phyloP scores from a whole-genome alignment of 2,113 vertebrate species.

The Leptodactylus fuscus region DNA sequence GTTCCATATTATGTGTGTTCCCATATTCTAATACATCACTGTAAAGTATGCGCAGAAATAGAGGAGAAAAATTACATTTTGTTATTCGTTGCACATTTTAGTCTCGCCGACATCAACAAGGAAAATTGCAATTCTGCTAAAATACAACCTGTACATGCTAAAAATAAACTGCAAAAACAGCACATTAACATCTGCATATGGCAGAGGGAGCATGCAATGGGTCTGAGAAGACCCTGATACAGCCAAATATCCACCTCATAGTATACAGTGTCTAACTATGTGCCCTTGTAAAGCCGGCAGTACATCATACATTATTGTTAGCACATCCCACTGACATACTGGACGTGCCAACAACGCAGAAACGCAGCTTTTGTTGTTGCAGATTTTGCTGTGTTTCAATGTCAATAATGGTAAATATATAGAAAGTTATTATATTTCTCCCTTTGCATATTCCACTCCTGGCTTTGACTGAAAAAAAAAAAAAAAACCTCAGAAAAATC shows the following conservation, averaged over 20 bases:
- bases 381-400: no score
- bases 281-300: no score
- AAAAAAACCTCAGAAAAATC: no score
- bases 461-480: no score
- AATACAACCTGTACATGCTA: conserved; percentile 1
- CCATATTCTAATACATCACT: background rate
- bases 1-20: background rate
- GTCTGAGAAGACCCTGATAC: background rate
- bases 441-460: no score
- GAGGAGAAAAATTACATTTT: background rate
- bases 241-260: conserved; percentile 9
- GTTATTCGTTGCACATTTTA: background rate
- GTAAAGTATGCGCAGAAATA: background rate
- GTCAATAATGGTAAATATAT: no score
- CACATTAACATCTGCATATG: background rate
- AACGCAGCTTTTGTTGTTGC: no score
- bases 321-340: no score
- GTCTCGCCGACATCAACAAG: background rate
- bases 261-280: background rate
- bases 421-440: no score
- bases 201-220: background rate
- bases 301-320: no score
- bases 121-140: conserved; percentile 7
- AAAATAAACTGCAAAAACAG: conserved; percentile 21
- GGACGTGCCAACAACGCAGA: no score